phyloP scores from a whole-genome alignment of 2,888 invertebrate species.

The Caenorhabditis parvicauda region DNA sequence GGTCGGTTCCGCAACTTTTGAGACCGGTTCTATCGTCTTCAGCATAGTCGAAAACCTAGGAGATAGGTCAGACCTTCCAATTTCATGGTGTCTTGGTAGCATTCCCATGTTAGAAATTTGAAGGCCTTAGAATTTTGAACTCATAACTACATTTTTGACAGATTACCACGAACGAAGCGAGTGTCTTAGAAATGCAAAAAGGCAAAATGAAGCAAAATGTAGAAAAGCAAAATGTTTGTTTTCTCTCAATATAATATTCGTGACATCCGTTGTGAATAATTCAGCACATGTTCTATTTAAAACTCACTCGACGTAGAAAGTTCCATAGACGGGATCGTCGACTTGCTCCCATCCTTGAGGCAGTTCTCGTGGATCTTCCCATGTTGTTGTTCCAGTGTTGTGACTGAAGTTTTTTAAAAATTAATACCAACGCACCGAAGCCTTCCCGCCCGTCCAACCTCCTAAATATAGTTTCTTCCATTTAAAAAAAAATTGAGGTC shows the following conservation, averaged over 20 bases:
- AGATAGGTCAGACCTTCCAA: too few species aligned
- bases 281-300: background rate
- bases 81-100: too few species aligned
- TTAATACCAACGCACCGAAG: too few species aligned
- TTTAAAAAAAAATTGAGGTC: background rate
- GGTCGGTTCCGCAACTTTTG: too few species aligned
- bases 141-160: too few species aligned
- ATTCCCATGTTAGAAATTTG: too few species aligned
- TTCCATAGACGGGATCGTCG: slow-evolving; percentile 93
- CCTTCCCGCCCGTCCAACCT: too few species aligned
- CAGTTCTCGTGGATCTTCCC: slow-evolving; percentile 88
- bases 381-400: slow-evolving; percentile 91
- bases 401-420: slow-evolving; percentile 77
- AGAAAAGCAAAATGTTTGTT: background rate
- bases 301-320: slow-evolving; percentile 85
- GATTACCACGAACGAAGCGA: too few species aligned
- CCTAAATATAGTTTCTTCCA: background rate
- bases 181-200: slow-evolving; percentile 5
- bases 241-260: too few species aligned
- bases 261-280: background rate
- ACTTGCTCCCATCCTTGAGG: slow-evolving; percentile 99
- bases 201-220: background rate
- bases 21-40: too few species aligned
- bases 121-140: too few species aligned
- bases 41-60: too few species aligned